These are phyloP conservation scores for Cavia porcellus DNA, from an alignment of 2,113 vertebrate species.

Conservation along the genomic window DNA sequence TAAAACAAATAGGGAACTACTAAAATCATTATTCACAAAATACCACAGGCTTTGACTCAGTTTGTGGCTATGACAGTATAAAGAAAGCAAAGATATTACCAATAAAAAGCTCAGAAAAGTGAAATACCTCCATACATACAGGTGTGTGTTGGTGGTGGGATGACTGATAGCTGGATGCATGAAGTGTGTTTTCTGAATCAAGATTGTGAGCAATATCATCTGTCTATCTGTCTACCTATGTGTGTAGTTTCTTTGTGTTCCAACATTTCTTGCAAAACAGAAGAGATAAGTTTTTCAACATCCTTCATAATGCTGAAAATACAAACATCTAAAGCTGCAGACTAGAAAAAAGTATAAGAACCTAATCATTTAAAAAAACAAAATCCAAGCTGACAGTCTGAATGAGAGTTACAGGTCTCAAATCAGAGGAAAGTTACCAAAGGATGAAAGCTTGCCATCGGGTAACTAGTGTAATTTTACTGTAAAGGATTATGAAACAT, in stretches of 20 bases:
- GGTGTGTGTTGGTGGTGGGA: too few species aligned
- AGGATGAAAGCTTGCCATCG: neutral
- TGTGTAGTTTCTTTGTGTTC: neutral
- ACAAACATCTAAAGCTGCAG: neutral
- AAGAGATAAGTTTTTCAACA: slow-evolving; percentile 29
- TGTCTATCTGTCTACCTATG: neutral
- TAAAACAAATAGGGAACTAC: neutral
- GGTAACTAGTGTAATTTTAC: neutral
- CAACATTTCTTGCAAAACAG: slow-evolving; percentile 47
- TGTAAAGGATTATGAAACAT: slow-evolving; percentile 44
- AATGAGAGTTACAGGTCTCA: neutral
- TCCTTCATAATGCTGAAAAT: neutral
- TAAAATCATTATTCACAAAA: neutral
- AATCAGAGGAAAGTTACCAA: neutral
- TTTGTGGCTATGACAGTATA: neutral
- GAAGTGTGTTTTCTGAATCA: neutral
- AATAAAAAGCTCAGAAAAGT: slow-evolving; percentile 21
- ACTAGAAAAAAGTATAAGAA: neutral
- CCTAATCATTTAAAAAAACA: neutral
- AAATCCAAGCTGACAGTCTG: neutral
- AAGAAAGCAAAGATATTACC: neutral
- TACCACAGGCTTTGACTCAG: neutral
- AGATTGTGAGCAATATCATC: neutral
- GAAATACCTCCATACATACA: neutral
- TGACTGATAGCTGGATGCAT: neutral